Evolutionary conservation across 2,888 invertebrate species (phyloP), one percentile per base, ranked within the genome.

Genomic region (Drosophila subsilvestris): DNA sequence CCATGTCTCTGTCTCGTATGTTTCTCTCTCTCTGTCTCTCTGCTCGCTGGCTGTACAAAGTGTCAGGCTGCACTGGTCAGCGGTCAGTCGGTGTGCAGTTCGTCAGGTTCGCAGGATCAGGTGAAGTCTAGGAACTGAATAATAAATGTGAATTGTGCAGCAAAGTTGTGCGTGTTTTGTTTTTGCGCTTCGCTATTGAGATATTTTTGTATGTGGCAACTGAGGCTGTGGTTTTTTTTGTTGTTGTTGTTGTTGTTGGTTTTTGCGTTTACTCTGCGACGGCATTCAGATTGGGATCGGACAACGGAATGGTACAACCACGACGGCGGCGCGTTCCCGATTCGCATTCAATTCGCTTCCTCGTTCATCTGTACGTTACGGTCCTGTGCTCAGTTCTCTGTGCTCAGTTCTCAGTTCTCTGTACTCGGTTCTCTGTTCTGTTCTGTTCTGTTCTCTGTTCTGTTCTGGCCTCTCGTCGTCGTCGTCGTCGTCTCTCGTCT

Each of bases 201-300:
- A n/a, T 12, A n/a, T 32, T 32, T 37, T 32, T 48, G 17, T 12
- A 32, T 50, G 42, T 50, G 25, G 50, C 25, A 25, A 20, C 3
- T 20, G 20, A 3, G 20, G 20, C 20, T 22, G 25, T 50, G 25
- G 50, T 17, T 29, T 47, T 45, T 25, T 25, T 5, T 69, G 29
- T 44, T 65, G 56, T 45, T 62, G 60, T 20, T 50, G 43, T 53
- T 50, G 49, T 32, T 53, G 42, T 49, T 50, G 68, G 20, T 63
- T 58, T 55, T 53, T 22, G 27, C 73, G 75, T 61, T 70, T 70
- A 37, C 37, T 37, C 37, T n/a, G 37, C 37, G 37, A n/a, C 37
- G 14, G 9, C 8, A 32, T 5, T 14, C 67, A 80, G 79, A 79
- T 79, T 76, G 74, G 63, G 78, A 79, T 79, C 79, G 71, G 70